A percentile compares a stretch with the other conserved stretches of the same genome.
Evolutionary conservation across 2,888 invertebrate species (phyloP).

Genomic region (Geotrupes spiniger): DNA sequence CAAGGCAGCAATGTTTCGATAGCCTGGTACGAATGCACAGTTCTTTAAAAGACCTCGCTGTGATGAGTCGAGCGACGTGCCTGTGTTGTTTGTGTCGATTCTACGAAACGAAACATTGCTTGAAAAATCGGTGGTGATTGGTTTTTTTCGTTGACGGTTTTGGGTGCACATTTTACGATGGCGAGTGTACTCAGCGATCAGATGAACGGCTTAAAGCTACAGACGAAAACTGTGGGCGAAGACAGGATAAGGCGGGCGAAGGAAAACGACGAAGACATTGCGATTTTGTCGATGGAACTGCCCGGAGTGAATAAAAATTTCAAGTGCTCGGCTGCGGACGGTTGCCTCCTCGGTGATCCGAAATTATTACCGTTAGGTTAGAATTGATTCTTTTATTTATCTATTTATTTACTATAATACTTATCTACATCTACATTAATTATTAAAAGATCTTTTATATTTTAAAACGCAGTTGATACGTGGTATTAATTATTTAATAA

Average conservation of each 20-base stretch:
- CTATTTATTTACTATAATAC: too few species aligned
- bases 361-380: slow-evolving; percentile 76
- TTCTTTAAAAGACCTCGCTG: slow-evolving; percentile 39
- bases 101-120: slow-evolving; percentile 2
- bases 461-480: too few species aligned
- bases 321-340: slow-evolving; percentile 71
- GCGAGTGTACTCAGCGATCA: slow-evolving; percentile 78
- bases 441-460: too few species aligned
- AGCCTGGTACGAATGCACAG: slow-evolving; percentile 40
- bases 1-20: slow-evolving; percentile 37
- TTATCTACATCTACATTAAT: too few species aligned
- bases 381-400: too few species aligned
- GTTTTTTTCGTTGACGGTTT: neutral
- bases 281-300: slow-evolving; percentile 81
- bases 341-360: slow-evolving; percentile 75
- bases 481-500: too few species aligned
- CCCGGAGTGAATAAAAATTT: slow-evolving; percentile 70
- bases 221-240: slow-evolving; percentile 78
- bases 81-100: neutral
- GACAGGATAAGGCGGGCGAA: slow-evolving; percentile 75
- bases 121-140: too few species aligned
- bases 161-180: slow-evolving; percentile 51
- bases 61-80: slow-evolving; percentile 32
- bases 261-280: slow-evolving; percentile 84
- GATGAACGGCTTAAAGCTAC: slow-evolving; percentile 69